phyloP scores from a whole-genome alignment of 2,113 vertebrate genomes.

The Opisthocomus hoazin region DNA sequence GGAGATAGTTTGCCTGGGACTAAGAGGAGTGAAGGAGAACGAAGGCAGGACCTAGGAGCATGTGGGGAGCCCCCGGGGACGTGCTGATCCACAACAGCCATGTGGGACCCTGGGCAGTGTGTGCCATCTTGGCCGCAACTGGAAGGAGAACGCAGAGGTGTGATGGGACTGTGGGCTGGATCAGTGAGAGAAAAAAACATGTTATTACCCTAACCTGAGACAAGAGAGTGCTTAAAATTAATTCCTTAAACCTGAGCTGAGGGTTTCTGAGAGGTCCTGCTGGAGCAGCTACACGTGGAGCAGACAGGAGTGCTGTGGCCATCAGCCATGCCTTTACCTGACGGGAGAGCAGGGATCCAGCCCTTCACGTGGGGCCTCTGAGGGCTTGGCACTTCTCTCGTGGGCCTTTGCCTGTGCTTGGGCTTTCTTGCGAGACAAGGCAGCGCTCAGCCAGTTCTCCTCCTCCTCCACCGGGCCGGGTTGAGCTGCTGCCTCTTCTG shows the following conservation, averaged over 20 bases:
- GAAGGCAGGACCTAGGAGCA: neutral
- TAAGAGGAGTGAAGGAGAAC: neutral
- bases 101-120: fast-evolving
- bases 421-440: slow-evolving; percentile 76
- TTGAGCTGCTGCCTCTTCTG: neutral
- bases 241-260: neutral
- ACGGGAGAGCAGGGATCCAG: neutral
- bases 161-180: neutral
- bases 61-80: fast-evolving
- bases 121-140: neutral
- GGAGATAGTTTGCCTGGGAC: neutral
- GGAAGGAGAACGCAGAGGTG: neutral
- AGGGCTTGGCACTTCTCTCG: slow-evolving; percentile 9
- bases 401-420: slow-evolving; percentile 1
- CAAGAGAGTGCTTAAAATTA: neutral
- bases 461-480: neutral
- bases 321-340: neutral
- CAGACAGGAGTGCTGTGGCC: fast-evolving
- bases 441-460: slow-evolving; percentile 76
- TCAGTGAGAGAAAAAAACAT: neutral
- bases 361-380: slow-evolving; percentile 1
- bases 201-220: neutral
- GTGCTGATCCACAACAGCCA: neutral
- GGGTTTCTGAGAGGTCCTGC: neutral
- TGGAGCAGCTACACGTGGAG: neutral